phyloP scores from a whole-genome alignment of 2,888 invertebrate species.

The Nomada lathburiana region DNA sequence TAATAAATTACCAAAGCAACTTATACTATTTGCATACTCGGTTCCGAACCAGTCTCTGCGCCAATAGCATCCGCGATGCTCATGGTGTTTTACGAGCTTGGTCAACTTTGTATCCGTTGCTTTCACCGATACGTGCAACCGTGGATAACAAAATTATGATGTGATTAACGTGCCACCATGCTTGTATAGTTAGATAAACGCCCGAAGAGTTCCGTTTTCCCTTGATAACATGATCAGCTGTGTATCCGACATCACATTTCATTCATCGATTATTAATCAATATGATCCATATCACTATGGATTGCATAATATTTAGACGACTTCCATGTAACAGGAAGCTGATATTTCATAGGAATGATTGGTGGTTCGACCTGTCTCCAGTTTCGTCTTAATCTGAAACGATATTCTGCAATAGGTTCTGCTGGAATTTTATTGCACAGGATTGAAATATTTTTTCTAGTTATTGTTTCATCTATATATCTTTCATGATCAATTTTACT shows the following conservation, averaged over 20 bases:
- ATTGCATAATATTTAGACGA: not conserved
- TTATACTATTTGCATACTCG: slow-evolving; percentile 59
- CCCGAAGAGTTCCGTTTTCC: not conserved
- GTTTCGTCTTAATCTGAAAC: not conserved
- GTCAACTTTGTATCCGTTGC: slow-evolving; percentile 39
- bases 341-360: not conserved
- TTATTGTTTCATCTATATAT: not conserved
- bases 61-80: slow-evolving; percentile 41
- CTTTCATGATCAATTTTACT: too few relatives aligned
- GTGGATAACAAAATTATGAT: slow-evolving; percentile 44
- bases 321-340: not conserved
- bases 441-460: not conserved
- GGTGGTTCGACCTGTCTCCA: not conserved
- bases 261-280: not conserved
- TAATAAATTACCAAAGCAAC: slow-evolving; percentile 52
- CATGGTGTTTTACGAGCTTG: slow-evolving; percentile 46
- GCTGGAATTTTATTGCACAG: not conserved
- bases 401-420: not conserved
- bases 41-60: slow-evolving; percentile 37
- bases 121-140: slow-evolving; percentile 42
- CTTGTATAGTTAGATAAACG: not conserved
- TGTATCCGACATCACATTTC: not conserved
- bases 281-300: not conserved
- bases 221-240: not conserved
- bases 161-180: slow-evolving; percentile 32